Conservation (phyloP, 2,888 invertebrate genomes). For the Rhingia campestris region DNA sequence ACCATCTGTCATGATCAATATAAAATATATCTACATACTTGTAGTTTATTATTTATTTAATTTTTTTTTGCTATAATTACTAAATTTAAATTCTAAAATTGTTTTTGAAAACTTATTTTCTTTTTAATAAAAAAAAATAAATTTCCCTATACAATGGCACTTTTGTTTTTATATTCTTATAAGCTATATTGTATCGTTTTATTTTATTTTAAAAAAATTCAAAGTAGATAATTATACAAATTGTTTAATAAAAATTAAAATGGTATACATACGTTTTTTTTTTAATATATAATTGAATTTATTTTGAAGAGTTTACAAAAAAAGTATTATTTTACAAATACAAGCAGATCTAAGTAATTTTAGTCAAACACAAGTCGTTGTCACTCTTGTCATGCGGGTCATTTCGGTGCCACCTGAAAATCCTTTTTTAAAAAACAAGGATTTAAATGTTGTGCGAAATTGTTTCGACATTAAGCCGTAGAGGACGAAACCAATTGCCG, state of each 20-base stretch:
- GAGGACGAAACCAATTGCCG: conserved; percentile 95
- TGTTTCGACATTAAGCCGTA: conserved; percentile 97
- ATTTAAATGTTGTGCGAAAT: conserved; percentile 90
- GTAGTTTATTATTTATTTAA: conserved; percentile 3
- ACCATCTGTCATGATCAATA: neutral
- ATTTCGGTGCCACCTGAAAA: conserved; percentile 82
- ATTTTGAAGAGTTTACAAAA: neutral
- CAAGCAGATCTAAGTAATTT: conserved; percentile 50
- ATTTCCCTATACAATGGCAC: conserved; percentile 67
- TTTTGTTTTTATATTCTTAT: conserved; percentile 36
- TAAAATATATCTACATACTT: conserved; percentile 18
- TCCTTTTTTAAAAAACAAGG: conserved; percentile 88
- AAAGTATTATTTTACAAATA: conserved; percentile 12
- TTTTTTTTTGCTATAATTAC: neutral
- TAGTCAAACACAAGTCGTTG: conserved; percentile 82
- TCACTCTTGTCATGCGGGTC: conserved; percentile 81
- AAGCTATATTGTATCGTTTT: neutral
- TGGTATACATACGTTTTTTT: neutral
- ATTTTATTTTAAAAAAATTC: neutral
- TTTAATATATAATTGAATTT: neutral
- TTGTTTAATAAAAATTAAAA: neutral
- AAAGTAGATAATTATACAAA: neutral
- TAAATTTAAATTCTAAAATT: neutral
- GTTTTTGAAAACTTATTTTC: conserved; percentile 2
- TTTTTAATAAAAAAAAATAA: conserved; percentile 17